Conservation (phyloP, 2,888 invertebrate genomes). For the Leptopterna dolabrata region DNA sequence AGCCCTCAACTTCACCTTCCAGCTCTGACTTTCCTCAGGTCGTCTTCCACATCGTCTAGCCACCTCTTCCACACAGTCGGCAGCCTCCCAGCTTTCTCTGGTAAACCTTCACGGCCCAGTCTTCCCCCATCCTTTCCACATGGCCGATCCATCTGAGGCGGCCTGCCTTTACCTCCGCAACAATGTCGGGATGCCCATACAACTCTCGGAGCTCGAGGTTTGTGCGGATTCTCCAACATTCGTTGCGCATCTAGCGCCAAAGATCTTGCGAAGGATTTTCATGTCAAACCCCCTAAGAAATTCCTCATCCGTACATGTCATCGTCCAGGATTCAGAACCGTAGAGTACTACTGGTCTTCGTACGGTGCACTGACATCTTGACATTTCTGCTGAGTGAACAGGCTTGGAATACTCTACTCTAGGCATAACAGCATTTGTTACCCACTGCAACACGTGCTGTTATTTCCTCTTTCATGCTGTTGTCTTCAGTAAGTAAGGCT, state of each 20-base stretch:
- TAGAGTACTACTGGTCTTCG: slow-evolving; percentile 36
- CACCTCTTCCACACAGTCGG: slow-evolving; percentile 26
- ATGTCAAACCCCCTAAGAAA: neutral
- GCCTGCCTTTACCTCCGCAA: neutral
- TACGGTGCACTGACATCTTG: neutral
- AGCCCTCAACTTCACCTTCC: neutral
- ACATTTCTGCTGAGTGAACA: slow-evolving; percentile 10
- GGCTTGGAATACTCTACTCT: neutral
- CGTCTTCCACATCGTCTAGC: neutral
- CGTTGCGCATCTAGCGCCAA: slow-evolving; percentile 17
- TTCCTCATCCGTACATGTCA: slow-evolving; percentile 19
- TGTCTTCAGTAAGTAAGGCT: too few relatives aligned
- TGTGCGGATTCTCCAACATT: slow-evolving; percentile 36
- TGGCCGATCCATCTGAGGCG: slow-evolving; percentile 20
- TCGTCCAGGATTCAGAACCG: slow-evolving; percentile 46
- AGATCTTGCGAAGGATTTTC: slow-evolving; percentile 38
- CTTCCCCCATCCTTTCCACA: neutral
- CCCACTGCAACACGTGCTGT: too few relatives aligned
- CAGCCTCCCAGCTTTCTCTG: slow-evolving; percentile 1
- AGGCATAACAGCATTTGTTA: too few relatives aligned
- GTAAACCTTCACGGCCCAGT: neutral
- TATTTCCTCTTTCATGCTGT: too few relatives aligned
- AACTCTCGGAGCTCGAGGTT: slow-evolving; percentile 16
- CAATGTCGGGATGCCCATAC: neutral
- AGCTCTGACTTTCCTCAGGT: neutral